These are phyloP conservation scores for Eleutherodactylus coqui DNA, from an alignment of 2,797 vertebrate species.

Conservation along the genomic window DNA sequence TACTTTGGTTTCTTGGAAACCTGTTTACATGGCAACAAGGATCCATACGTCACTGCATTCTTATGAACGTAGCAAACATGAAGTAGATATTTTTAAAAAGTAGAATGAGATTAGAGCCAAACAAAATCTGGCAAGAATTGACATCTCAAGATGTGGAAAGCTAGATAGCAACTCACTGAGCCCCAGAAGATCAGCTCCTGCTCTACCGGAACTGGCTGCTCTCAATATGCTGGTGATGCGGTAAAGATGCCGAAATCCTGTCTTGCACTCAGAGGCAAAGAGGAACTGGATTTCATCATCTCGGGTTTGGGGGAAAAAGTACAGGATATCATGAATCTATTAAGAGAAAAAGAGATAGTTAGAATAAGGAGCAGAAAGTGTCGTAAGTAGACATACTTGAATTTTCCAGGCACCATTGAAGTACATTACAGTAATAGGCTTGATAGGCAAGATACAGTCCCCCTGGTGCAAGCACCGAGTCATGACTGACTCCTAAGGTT, in stretches of 20 bases:
- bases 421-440: too few species aligned
- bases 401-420: not conserved
- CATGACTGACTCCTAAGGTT: too few species aligned
- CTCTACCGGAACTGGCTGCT: conserved; percentile 76
- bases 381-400: not conserved
- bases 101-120: not conserved
- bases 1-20: not conserved
- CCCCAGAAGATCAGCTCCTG: conserved; percentile 72
- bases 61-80: not conserved
- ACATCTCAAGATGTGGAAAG: not conserved
- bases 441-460: too few species aligned
- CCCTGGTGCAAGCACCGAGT: too few species aligned
- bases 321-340: conserved; percentile 82
- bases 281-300: conserved; percentile 82
- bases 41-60: not conserved
- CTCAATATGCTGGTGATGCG: conserved; percentile 75
- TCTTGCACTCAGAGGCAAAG: conserved; percentile 83
- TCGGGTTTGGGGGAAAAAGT: conserved; percentile 79
- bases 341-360: conserved; percentile 27
- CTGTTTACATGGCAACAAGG: conserved; percentile 23
- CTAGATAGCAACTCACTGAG: conserved; percentile 71
- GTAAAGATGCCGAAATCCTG: conserved; percentile 81
- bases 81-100: not conserved
- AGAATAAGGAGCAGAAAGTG: not conserved
- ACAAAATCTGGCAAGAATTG: not conserved